Percentiles rank a stretch among this genome's conserved stretches.
Conservation (phyloP, 2,888 invertebrate genomes). For the Cosmorhoe ocellata region DNA sequence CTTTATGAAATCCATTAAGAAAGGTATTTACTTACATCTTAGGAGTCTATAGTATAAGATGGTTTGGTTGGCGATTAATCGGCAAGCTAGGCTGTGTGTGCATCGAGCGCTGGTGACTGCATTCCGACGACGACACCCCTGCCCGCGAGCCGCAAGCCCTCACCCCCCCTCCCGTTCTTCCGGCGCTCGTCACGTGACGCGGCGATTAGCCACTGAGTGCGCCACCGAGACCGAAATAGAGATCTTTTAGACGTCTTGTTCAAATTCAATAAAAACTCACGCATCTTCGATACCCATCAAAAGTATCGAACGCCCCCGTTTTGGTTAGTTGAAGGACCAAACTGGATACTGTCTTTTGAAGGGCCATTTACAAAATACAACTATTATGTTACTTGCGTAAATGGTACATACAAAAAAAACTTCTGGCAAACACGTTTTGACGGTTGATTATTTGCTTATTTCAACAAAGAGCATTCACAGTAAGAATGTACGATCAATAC, state of each 20-base stretch:
- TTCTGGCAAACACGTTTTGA: not conserved
- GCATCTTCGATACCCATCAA: slow-evolving; percentile 41
- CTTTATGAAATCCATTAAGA: too few species aligned
- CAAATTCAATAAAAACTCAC: slow-evolving; percentile 62
- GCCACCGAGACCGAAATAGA: slow-evolving; percentile 80
- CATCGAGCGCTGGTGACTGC: slow-evolving; percentile 76
- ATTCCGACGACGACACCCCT: slow-evolving; percentile 65
- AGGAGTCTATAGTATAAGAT: too few species aligned
- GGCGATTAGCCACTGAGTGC: slow-evolving; percentile 78
- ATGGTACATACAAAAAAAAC: too few species aligned
- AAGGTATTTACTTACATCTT: too few species aligned
- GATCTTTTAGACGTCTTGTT: slow-evolving; percentile 61
- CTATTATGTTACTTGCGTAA: too few species aligned
- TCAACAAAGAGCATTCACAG: slow-evolving; percentile 44
- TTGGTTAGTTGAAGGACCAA: too few species aligned
- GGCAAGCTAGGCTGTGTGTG: slow-evolving; percentile 64
- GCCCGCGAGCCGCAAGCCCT: slow-evolving; percentile 51
- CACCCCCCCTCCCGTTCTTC: slow-evolving; percentile 71
- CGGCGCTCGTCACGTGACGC: slow-evolving; percentile 79
- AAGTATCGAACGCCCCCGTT: too few species aligned
- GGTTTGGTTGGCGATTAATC: slow-evolving; percentile 60
- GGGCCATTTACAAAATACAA: too few species aligned
- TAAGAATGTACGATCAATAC: slow-evolving; percentile 77
- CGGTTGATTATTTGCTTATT: not conserved
- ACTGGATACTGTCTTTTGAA: too few species aligned